Base-by-base conservation (phyloP, 1,140 invertebrate genomes). In the Drosophila prosaltans region DNA sequence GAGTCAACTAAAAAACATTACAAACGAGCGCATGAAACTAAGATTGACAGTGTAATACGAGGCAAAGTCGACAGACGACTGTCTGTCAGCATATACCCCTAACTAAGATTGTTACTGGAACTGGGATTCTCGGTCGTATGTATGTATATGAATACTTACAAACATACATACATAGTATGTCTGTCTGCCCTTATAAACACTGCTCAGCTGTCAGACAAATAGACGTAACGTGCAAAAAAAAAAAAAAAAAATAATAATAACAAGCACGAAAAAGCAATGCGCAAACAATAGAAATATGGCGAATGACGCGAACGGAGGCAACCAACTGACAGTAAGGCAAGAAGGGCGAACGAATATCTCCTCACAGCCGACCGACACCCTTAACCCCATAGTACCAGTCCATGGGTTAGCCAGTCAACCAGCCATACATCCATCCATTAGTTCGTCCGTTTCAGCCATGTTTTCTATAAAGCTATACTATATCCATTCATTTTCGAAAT, bases 371-470 rank as follows among this genome's bases (percentile, higher is more conserved):
- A 2, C 32, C 32, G 6, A 36, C 57, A 36, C 57, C 54, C 62
- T 30, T 4, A 30, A 30, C 65, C 63, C n/a, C 11, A 43, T 43
- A 43, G 62, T 67, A 60, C 54, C 26, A 57, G 61, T 59, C 72
- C 67, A 68, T 76, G 76, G 70, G 59, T 65, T 70, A 70, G 65
- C 63, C 78, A 78, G 51, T 54, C 64, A 71, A 62, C 74, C 81
- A 86, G 74, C 70, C 75, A 74, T 78, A 68, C 70, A 79, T 78
- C 73, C 68, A 80, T 81, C 81, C 81, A 86, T 85, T 86, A 85
- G 74, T 63, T 61, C 32, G 69, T 81, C 74, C 81, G 74, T 72
- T 85, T 74, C 70, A 74, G 74, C 61, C 67, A 80, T 80, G 81
- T 74, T 84, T 77, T 64, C 82, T 61, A 39, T 80, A 64, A 69